Percentiles rank a stretch among this genome's conserved stretches.
Conservation (phyloP, 2,888 invertebrate genomes). For the Leucophenga maculata region DNA sequence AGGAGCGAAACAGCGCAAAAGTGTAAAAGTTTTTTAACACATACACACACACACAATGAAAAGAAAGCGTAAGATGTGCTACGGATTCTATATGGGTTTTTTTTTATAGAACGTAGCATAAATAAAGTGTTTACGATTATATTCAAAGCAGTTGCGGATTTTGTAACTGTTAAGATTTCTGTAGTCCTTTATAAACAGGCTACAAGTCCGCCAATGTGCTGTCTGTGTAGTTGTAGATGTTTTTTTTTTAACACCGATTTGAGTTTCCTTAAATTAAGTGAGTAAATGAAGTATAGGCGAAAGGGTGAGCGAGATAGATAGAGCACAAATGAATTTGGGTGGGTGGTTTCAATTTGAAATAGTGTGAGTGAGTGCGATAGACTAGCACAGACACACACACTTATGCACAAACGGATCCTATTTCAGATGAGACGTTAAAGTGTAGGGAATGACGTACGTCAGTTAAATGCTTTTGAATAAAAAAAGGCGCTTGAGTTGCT, state of each 20-base stretch:
- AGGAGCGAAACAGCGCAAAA: too few species aligned
- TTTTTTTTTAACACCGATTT: background rate
- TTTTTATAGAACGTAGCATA: too few species aligned
- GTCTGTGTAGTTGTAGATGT: background rate
- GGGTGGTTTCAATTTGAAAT: too few species aligned
- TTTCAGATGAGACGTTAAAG: conserved; percentile 20
- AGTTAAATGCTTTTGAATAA: conserved; percentile 11
- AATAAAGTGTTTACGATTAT: too few species aligned
- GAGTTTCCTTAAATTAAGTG: background rate
- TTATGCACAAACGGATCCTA: background rate
- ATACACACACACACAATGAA: too few species aligned
- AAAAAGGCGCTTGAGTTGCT: background rate
- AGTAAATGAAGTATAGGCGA: conserved; percentile 8
- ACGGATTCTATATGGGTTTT: too few species aligned
- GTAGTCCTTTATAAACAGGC: too few species aligned
- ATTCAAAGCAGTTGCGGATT: too few species aligned
- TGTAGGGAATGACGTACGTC: conserved; percentile 39
- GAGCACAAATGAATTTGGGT: too few species aligned
- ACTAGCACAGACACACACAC: background rate
- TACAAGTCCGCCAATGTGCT: background rate
- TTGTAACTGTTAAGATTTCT: too few species aligned
- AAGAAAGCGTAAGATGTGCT: too few species aligned
- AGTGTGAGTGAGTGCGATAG: background rate
- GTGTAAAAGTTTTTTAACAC: too few species aligned
- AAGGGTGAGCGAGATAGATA: background rate